phyloP scores from a whole-genome alignment of 35 echinoderm and acorn worm genomes.

The Ptychodera flava region DNA sequence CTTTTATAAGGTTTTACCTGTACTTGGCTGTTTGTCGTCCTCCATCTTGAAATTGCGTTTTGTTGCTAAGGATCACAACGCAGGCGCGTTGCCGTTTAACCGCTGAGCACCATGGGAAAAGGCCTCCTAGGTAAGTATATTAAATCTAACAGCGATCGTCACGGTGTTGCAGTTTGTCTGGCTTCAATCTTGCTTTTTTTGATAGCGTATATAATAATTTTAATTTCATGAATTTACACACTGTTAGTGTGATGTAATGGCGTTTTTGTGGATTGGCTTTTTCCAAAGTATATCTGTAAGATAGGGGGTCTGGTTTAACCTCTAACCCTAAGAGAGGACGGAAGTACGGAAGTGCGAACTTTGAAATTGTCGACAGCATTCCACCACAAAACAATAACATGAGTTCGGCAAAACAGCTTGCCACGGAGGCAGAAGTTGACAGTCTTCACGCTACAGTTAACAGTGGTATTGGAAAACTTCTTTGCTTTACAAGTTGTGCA shows the following conservation, averaged over 20 bases:
- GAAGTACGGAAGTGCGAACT: no score
- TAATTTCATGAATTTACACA: no score
- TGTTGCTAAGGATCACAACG: not conserved
- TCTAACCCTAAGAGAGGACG: not conserved
- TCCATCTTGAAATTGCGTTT: not conserved
- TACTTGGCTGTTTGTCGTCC: not conserved
- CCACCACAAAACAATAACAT: no score
- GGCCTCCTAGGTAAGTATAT: no score
- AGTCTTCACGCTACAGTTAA: not conserved
- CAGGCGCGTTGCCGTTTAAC: not conserved
- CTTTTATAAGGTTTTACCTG: not conserved
- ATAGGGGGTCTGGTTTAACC: not conserved
- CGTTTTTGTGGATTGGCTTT: no score
- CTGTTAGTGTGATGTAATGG: no score
- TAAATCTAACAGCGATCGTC: no score
- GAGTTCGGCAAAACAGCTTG: slow-evolving; percentile 32
- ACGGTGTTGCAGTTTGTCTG: no score
- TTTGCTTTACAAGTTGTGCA: slow-evolving; percentile 21
- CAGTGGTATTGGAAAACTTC: slow-evolving; percentile 7
- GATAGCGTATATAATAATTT: no score
- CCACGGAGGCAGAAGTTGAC: slow-evolving; percentile 22
- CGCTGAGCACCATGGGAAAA: not conserved
- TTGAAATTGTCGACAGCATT: no score
- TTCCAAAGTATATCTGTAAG: no score
- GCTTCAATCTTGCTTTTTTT: no score